Conservation (phyloP, 2,113 vertebrate species). For the Tamias sibiricus region DNA sequence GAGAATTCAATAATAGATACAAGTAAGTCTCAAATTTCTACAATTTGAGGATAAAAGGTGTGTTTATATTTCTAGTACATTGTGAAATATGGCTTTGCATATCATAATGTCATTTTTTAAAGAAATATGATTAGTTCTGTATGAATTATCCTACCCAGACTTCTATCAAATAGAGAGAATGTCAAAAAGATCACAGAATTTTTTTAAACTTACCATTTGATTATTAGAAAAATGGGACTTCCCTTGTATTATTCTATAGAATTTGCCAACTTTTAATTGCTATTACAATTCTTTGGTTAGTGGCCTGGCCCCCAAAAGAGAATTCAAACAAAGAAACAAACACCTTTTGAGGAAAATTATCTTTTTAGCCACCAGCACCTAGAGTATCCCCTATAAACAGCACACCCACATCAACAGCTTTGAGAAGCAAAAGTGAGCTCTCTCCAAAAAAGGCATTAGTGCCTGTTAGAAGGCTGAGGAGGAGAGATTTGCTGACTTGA, state of each 20-base stretch:
- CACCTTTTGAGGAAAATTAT: background rate
- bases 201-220: background rate
- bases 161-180: background rate
- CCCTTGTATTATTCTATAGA: background rate
- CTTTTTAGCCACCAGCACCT: background rate
- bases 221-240: constrained; percentile 3
- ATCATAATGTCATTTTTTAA: background rate
- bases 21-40: background rate
- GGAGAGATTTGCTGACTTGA: constrained; percentile 71
- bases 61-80: background rate
- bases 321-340: background rate
- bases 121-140: background rate
- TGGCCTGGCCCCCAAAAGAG: background rate
- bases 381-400: background rate
- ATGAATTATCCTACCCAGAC: constrained; percentile 17
- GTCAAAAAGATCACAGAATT: background rate
- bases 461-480: background rate
- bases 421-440: background rate
- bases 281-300: constrained; percentile 24
- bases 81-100: background rate
- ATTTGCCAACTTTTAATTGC: background rate
- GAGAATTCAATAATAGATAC: background rate
- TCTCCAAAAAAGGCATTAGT: constrained; percentile 72
- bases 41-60: background rate
- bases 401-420: constrained; percentile 9